These are phyloP conservation scores for Syndactyla subalaris DNA, from an alignment of 2,797 vertebrate species.

Conservation along the genomic window DNA sequence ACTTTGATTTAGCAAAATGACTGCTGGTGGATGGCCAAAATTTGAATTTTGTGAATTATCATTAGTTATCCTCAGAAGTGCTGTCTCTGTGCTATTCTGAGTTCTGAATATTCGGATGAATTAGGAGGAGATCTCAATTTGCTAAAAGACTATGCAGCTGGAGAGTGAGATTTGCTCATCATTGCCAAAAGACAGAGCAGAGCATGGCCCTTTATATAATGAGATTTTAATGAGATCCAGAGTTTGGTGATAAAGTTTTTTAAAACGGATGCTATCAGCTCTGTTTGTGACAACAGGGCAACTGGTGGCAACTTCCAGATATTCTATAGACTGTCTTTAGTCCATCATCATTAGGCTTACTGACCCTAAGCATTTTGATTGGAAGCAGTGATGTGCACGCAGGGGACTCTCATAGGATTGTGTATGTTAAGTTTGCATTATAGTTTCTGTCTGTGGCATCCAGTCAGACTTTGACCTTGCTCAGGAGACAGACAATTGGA, in stretches of 20 bases:
- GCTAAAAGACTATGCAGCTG: conserved; percentile 30
- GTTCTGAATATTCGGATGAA: conserved; percentile 37
- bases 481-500: neutral
- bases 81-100: conserved; percentile 32
- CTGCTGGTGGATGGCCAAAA: conserved; percentile 32
- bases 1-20: conserved; percentile 54
- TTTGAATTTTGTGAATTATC: conserved; percentile 51
- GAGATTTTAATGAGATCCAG: neutral
- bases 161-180: neutral
- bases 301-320: neutral
- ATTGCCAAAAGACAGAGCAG: neutral
- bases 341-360: neutral
- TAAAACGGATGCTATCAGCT: neutral
- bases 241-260: neutral
- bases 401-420: neutral
- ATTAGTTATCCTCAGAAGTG: conserved; percentile 54
- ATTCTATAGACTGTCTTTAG: neutral
- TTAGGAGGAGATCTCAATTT: conserved; percentile 38
- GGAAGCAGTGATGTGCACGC: neutral
- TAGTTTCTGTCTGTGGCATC: neutral
- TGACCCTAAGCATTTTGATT: neutral
- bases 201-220: neutral
- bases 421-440: neutral
- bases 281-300: neutral
- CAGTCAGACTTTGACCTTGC: neutral